These are phyloP conservation scores for Patella ulyssiponensis DNA, from an alignment of 2,888 invertebrate species.

Conservation along the genomic window DNA sequence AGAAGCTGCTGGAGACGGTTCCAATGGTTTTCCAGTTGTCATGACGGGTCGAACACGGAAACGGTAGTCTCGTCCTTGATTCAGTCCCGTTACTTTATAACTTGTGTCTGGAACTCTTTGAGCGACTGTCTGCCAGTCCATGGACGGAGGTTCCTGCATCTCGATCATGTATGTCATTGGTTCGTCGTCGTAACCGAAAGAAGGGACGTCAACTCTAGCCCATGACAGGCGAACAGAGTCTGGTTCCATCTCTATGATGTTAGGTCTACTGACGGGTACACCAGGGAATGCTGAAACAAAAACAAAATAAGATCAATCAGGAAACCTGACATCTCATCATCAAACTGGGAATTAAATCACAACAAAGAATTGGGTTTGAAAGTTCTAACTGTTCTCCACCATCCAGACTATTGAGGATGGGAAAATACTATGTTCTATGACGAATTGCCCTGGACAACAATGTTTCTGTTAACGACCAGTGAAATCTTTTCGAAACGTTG, in stretches of 20 bases:
- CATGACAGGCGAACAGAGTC: constrained; percentile 56
- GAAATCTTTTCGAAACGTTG: too few species aligned
- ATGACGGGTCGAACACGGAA: constrained; percentile 96
- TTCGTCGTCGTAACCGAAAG: constrained; percentile 50
- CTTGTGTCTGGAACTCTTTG: constrained; percentile 52
- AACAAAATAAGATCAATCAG: background rate
- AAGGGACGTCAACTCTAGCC: constrained; percentile 59
- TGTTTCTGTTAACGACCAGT: too few species aligned
- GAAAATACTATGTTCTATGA: too few species aligned
- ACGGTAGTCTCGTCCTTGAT: constrained; percentile 88
- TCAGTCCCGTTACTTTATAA: constrained; percentile 51
- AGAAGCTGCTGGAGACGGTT: constrained; percentile 90
- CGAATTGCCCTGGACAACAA: too few species aligned
- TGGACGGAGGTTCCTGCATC: constrained; percentile 51
- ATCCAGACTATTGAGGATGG: too few species aligned
- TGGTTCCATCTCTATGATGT: constrained; percentile 59
- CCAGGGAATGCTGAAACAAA: constrained; percentile 57
- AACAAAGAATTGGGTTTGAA: too few species aligned
- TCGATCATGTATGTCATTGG: constrained; percentile 64
- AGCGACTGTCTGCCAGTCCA: constrained; percentile 55
- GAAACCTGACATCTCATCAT: too few species aligned
- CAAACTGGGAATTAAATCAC: too few species aligned
- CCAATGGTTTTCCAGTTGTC: constrained; percentile 90
- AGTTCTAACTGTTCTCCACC: too few species aligned
- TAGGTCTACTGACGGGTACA: constrained; percentile 58